These are phyloP conservation scores for Nemapogon koenigi DNA, from an alignment of 2,888 invertebrate genomes.

Conservation along the genomic window DNA sequence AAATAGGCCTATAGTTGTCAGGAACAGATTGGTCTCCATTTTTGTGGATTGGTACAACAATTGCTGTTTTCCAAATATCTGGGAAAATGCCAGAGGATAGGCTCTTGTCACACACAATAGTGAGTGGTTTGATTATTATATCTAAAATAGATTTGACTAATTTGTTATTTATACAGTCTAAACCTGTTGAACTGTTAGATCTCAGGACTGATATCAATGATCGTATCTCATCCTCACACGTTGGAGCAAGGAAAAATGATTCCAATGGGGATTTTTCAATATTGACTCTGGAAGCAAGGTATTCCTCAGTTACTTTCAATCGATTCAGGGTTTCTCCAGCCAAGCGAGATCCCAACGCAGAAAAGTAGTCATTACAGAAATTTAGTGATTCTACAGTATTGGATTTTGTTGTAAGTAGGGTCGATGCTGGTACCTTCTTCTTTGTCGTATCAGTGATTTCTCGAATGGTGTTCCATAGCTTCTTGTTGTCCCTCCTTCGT, in stretches of 20 bases:
- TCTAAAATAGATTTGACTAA: neutral
- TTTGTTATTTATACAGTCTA: neutral
- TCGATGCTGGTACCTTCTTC: neutral
- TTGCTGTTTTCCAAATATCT: conserved; percentile 1
- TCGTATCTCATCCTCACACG: neutral
- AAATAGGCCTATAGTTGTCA: conserved; percentile 9
- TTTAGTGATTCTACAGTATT: conserved; percentile 7
- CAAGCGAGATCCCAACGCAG: conserved; percentile 11
- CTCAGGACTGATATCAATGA: neutral
- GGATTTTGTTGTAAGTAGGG: neutral
- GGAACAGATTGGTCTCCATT: neutral
- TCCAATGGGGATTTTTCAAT: neutral
- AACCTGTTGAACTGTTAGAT: neutral
- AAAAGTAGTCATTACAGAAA: conserved; percentile 12
- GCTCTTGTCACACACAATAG: conserved; percentile 1
- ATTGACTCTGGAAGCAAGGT: neutral
- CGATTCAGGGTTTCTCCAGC: conserved; percentile 10
- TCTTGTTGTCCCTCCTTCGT: neutral
- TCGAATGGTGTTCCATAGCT: conserved; percentile 1
- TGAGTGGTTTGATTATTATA: neutral
- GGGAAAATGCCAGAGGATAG: conserved; percentile 5
- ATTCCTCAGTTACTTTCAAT: conserved; percentile 1
- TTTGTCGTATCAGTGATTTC: neutral
- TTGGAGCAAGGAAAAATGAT: neutral
- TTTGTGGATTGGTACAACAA: conserved; percentile 8